A percentile compares a stretch with the other conserved stretches of the same genome.
Conservation (phyloP, 2,797 vertebrate genomes). For the Bucorvus abyssinicus region DNA sequence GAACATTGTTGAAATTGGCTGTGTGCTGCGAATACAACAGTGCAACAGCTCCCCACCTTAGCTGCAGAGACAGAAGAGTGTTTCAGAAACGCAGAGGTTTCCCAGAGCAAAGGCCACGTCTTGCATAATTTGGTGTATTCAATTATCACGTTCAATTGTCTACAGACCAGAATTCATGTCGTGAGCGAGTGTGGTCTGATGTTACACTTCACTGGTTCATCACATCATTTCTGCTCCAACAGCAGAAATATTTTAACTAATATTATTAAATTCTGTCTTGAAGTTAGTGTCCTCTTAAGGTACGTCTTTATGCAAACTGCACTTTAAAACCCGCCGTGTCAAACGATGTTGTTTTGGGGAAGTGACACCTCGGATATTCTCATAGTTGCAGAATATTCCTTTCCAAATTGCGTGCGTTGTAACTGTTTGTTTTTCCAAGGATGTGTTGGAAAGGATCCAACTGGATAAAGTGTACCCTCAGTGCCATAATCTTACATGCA, state of each 20-base stretch:
- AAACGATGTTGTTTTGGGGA: not conserved
- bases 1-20: not conserved
- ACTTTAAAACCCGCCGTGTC: not conserved
- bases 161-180: too few species aligned
- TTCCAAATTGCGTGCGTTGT: not conserved
- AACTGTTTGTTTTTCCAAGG: not conserved
- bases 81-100: not conserved
- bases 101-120: not conserved
- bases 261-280: not conserved
- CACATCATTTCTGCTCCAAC: not conserved
- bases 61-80: not conserved
- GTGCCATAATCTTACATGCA: not conserved
- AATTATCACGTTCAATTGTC: not conserved
- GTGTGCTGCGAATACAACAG: not conserved
- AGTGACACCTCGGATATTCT: not conserved
- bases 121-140: not conserved
- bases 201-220: not conserved
- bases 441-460: not conserved
- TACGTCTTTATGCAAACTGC: not conserved
- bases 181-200: not conserved
- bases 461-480: slow-evolving; percentile 5
- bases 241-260: not conserved
- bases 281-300: not conserved
- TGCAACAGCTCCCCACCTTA: not conserved
- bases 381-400: not conserved